Evolutionary conservation across 1,140 invertebrate genomes (phyloP).

Genomic region (Antheraea mylitta): DNA sequence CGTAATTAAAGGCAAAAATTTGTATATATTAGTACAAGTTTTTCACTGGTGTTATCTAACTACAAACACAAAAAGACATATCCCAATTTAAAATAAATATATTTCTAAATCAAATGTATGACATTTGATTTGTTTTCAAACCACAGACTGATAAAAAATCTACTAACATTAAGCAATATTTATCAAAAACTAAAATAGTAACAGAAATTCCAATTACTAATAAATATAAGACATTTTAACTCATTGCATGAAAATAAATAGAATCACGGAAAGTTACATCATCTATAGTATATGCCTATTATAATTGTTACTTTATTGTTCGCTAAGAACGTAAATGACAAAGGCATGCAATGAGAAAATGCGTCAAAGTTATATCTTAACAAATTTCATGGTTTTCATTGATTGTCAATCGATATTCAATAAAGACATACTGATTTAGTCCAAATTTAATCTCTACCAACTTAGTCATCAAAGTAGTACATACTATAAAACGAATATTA

Average conservation of each 20-base stretch:
- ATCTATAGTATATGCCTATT: conserved; percentile 3
- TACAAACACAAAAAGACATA: conserved; percentile 77
- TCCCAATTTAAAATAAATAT: conserved; percentile 77
- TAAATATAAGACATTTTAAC: conserved; percentile 58
- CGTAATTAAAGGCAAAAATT: conserved; percentile 44
- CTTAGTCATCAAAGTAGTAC: conserved; percentile 55
- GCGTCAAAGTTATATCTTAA: conserved; percentile 37
- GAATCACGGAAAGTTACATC: not conserved
- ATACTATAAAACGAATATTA: conserved; percentile 70
- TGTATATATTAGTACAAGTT: conserved; percentile 50
- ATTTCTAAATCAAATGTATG: conserved; percentile 79
- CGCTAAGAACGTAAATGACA: conserved; percentile 18
- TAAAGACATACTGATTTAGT: conserved; percentile 63
- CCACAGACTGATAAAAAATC: conserved; percentile 76
- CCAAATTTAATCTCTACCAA: conserved; percentile 61
- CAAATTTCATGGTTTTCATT: conserved; percentile 64
- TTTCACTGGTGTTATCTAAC: conserved; percentile 69
- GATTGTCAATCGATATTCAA: conserved; percentile 67
- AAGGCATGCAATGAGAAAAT: conserved; percentile 52
- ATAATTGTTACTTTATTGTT: conserved; percentile 12
- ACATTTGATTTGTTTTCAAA: conserved; percentile 74
- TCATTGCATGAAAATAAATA: conserved; percentile 43
- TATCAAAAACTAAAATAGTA: conserved; percentile 73
- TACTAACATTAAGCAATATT: conserved; percentile 77
- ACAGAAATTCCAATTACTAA: conserved; percentile 72